A percentile compares a stretch with the other conserved stretches of the same genome.
Conservation (phyloP, 2,113 vertebrate species). For the Emydocephalus ijimae region DNA sequence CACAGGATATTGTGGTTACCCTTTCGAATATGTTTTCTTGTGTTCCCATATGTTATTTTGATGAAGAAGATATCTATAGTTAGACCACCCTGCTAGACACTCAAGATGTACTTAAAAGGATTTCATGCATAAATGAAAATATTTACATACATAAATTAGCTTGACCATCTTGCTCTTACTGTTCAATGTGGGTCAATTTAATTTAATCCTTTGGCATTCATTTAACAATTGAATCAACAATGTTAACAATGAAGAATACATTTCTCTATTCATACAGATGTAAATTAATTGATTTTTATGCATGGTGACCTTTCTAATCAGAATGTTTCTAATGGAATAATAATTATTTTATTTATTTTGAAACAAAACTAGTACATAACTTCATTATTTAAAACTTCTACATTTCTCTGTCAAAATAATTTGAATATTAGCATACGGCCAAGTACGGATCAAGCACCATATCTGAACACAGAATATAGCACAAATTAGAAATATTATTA, state of each 20-base stretch:
- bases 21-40: not conserved
- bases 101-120: not conserved
- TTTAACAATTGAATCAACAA: slow-evolving; percentile 27
- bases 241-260: slow-evolving; percentile 26
- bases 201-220: slow-evolving; percentile 18
- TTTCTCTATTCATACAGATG: not conserved
- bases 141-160: not conserved
- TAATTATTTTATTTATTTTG: slow-evolving; percentile 24
- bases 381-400: not conserved
- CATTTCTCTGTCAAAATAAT: not conserved
- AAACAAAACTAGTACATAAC: not conserved
- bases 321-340: not conserved
- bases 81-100: not conserved
- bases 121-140: not conserved
- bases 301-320: not conserved
- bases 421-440: slow-evolving; percentile 8
- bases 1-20: not conserved
- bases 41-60: not conserved
- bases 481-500: not conserved
- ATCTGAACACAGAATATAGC: slow-evolving; percentile 1
- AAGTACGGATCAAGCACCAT: not conserved
- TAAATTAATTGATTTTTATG: slow-evolving; percentile 14
- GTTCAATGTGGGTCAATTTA: not conserved
- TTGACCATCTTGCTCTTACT: not conserved
- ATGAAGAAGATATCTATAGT: not conserved